Base-by-base conservation (phyloP, 2,888 invertebrate genomes). In the Nomada lathburiana region DNA sequence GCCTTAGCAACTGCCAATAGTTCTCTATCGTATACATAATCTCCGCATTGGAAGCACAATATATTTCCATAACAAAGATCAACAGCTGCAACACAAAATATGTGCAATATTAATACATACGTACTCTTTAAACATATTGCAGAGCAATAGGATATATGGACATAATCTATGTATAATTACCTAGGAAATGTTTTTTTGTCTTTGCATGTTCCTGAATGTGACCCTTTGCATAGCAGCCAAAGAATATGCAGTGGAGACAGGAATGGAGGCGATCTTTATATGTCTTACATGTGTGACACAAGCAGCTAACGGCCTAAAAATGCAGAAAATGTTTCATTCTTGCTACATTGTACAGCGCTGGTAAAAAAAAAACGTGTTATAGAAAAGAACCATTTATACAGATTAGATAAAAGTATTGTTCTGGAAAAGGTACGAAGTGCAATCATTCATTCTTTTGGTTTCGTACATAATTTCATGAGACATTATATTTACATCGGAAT, bases 211-310 rank as follows among this genome's bases (percentile, higher is more conserved):
- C 97, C 90, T 97, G 96, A 86, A 98, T 98, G 93, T 99, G 99
- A 76, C 96, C 95, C 29, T 96, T 96, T 36, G 91, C 93, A 89
- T 97, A 97, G 94, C 99, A 99, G 70, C 98, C 99, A 94, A 99
- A 98, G 94, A 96, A 98, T 89, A 98, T 97, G 94, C 99, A 99
- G 90, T 98, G 97, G 79, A 98, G 95, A 91, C 98, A 98, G 36
- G 97, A 97, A 92, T 97, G 97, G 89, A 98, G 95, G 78, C 97
- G 96, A n/a, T 97, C 96, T 29, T 97, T 97, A 80, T 96, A 95
- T 85, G 96, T 96, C 88, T 97, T 96, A 94, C 98, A 98, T 47
- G 96, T 96, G 89, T 98, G 97, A 94, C 98, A 98, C 86, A 96
- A 95, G 93, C 97, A 97, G 94, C 97, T 96, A 90, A 96, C 95